Base-by-base conservation (phyloP, 1,140 invertebrate species). In the Drosophila erecta region DNA sequence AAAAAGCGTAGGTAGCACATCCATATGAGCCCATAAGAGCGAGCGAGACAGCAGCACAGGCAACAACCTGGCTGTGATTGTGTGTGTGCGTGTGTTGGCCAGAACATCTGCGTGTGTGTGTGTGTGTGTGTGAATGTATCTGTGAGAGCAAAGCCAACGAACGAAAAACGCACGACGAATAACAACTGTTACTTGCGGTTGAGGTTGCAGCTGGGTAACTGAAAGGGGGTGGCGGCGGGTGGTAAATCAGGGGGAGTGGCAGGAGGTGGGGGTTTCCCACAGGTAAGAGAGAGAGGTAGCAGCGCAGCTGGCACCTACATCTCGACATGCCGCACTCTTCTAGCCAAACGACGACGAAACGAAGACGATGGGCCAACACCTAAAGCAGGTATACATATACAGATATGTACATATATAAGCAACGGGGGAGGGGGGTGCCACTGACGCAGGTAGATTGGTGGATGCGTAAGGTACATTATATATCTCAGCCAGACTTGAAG, bases 371-470 rank as follows among this genome's bases (percentile, higher is more conserved):
- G 81, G 67, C 70, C 79, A 81, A 87, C 83, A 86, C 83, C 83
- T 86, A 87, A 69, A 72, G 69, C 83, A 86, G 83, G 83, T 86
- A 87, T 79, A 73, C 67, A 89, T 72, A 73, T 56, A 72, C 57
- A 70, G 41, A 58, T 11, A 65, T 44, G 51, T 14, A 69, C 33
- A 62, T 47, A 76, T 46, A 83, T 75, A 66, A 49, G 33, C 51
- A 37, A 79, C 58, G 64, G 55, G 55, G 22, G 40, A 33, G 40
- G 64, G 59, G 54, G 70, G 75, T 6, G 80, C 30, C 22, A 37
- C 66, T 85, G 90, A 79, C 84, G 90, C 90, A 91, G 90, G 90
- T 91, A 91, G 90, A 91, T 91, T 91, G 90, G 90, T 91, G 90
- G 90, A 91, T 91, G 90, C 90, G 90, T 89, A 90, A 89, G 84